Base-by-base conservation (phyloP, 2,888 invertebrate genomes). In the Phortica okadai region DNA sequence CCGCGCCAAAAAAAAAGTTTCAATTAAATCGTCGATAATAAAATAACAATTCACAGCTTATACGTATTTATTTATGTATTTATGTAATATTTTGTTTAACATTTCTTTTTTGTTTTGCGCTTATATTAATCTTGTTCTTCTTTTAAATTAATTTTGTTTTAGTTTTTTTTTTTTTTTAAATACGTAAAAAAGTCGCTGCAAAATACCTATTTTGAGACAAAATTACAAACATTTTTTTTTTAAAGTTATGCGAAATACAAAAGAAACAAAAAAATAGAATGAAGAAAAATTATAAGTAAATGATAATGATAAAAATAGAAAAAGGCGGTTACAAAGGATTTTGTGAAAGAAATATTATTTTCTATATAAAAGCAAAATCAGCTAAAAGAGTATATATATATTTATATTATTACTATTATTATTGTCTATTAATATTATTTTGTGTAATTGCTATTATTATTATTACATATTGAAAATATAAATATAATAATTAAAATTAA, bases 371-470 rank as follows among this genome's bases (percentile, higher is more conserved):
- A 64, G 33, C 8, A 25, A 64, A 8, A 59, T 59, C 59, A 25
- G 58, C 77, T 73, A 76, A 69, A 54, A 76, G 70, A 66, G 72
- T 72, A 76, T 78, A 78, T 75, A 79, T 78, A 80, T 82, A 81
- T 81, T 80, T 78, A 78, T 81, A 81, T 80, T 80, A 83, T 84
- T 81, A 84, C 80, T 81, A 82, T 81, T 81, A 70, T 76, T 77
- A 84, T 82, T 84, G 84, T 83, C 84, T 84, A 84, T 84, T 83
- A 84, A 83, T 82, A 82, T 83, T 83, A 84, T 84, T 84, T 84
- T 83, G 82, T 81, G 84, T 84, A 84, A 84, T 83, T 84, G 83
- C 82, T 84, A 84, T 83, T 83, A 82, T 84, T 83, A 77, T 64
- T 64, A 64, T 64, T 70, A 70, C 54, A 54, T 70, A 54, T 70